Evolutionary conservation across 2,888 invertebrate genomes (phyloP).

Genomic region (Pilophorus perplexus): DNA sequence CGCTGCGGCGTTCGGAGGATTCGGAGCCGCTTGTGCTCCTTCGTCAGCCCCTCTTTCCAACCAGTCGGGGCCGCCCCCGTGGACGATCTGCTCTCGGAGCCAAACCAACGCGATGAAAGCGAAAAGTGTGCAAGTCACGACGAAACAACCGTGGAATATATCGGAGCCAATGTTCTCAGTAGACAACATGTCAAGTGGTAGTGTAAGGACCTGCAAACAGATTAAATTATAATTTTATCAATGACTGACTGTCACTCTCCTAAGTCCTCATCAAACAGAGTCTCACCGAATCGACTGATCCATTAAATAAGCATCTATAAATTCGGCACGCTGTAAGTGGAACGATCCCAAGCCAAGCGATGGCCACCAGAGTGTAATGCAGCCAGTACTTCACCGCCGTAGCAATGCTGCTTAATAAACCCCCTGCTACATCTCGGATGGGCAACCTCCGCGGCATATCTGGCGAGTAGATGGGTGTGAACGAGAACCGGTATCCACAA

Average conservation of each 20-base stretch:
- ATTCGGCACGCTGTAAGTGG: slow-evolving; percentile 95
- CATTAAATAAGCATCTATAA: slow-evolving; percentile 88
- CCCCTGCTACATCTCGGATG: slow-evolving; percentile 85
- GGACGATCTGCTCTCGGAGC: slow-evolving; percentile 95
- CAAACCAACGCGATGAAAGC: slow-evolving; percentile 96
- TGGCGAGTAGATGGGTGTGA: slow-evolving; percentile 98
- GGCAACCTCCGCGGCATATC: slow-evolving; percentile 99
- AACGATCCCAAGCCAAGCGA: slow-evolving; percentile 96
- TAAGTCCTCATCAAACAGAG: neutral
- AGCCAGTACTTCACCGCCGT: slow-evolving; percentile 95
- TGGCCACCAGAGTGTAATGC: slow-evolving; percentile 93
- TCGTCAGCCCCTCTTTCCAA: slow-evolving; percentile 58
- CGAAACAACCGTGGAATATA: slow-evolving; percentile 93
- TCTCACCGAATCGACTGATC: slow-evolving; percentile 74
- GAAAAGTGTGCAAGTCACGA: slow-evolving; percentile 92
- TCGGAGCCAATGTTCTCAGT: slow-evolving; percentile 90
- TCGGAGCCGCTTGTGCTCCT: slow-evolving; percentile 27
- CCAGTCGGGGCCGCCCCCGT: slow-evolving; percentile 97
- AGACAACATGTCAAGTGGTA: slow-evolving; percentile 89
- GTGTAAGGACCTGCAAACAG: slow-evolving; percentile 62
- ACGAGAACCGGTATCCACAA: slow-evolving; percentile 91
- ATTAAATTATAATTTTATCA: neutral
- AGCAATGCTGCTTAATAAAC: slow-evolving; percentile 81
- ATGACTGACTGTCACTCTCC: neutral
- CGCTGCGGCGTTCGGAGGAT: slow-evolving; percentile 34